Evolutionary conservation across 2,888 invertebrate species (phyloP), one percentile per base, ranked within the genome.

Genomic region (Chironomus tentans): DNA sequence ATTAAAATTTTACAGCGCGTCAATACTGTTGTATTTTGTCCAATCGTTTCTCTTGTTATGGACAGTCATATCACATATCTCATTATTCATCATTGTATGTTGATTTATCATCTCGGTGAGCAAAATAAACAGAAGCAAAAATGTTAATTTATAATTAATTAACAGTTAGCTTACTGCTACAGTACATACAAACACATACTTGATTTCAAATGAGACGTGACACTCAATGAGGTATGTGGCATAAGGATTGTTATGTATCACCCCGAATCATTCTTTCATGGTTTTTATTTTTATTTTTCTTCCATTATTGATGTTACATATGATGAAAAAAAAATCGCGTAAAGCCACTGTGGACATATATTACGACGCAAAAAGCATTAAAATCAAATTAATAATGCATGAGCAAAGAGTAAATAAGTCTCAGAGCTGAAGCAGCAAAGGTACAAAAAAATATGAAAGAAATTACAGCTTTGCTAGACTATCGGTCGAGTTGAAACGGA

Each of bases 341-440:
- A 38, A 38, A 38, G 38, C 10, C 38, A 38, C 38, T 38, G 38
- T 38, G 38, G 38, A 38, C 38, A 38, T 38, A 38, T 38, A 38
- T 38, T 38, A 70, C 10, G 48, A 68, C 13, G 12, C 13, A 21
- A 24, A 72, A 68, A 24, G 65, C 74, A 74, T 74, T 74, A 74
- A 74, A 68, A 65, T 65, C 62, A 68, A 74, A 74, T 74, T 74
- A 68, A 74, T 74, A 74, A 74, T 74, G 74, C 22, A 74, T 74
- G 74, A 74, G 68, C 46, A 6, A 7, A 18, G 28, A 47, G 48
- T 10, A 65, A 56, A 56, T 56, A 72, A 13, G 28, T 18, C 68
- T 38, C 38, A 38, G 15, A 68, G 38, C 38, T 38, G 38, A 38
- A 38, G 10, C 38, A 38, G 38, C 38, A 38, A 38, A 38, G 38